phyloP scores from a whole-genome alignment of 1,140 invertebrate species.

The Sminthurides bifidus region DNA sequence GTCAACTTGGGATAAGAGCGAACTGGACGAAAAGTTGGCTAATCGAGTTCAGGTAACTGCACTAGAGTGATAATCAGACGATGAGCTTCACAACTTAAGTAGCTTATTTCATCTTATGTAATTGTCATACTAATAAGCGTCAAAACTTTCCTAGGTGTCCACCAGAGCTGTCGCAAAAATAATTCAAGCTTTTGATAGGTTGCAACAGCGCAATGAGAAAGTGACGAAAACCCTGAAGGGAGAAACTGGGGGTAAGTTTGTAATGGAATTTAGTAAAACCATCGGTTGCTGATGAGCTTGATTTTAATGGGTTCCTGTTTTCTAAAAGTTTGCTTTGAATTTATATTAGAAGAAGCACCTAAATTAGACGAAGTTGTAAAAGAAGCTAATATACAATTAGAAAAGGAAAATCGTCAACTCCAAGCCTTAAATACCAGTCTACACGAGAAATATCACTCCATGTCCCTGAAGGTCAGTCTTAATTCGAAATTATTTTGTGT shows the following conservation, averaged over 20 bases:
- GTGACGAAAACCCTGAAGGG: constrained; percentile 77
- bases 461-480: constrained; percentile 60
- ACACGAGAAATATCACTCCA: constrained; percentile 85
- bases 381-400: constrained; percentile 71
- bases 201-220: constrained; percentile 86
- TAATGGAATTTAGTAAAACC: background rate
- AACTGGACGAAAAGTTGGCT: constrained; percentile 87
- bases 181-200: constrained; percentile 86
- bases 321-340: background rate
- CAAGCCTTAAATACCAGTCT: constrained; percentile 84
- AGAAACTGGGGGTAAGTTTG: constrained; percentile 49
- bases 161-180: constrained; percentile 90
- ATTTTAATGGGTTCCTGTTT: background rate
- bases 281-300: background rate
- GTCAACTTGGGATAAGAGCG: constrained; percentile 97
- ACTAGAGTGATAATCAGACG: background rate
- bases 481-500: constrained; percentile 1
- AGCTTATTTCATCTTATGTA: background rate
- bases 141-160: constrained; percentile 56
- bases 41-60: constrained; percentile 61
- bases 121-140: background rate
- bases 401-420: constrained; percentile 78
- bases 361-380: constrained; percentile 67
- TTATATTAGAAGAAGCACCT: constrained; percentile 46
- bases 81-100: background rate